Base-by-base conservation (phyloP, 2,113 vertebrate genomes). In the Onychorhynchus coronatus region DNA sequence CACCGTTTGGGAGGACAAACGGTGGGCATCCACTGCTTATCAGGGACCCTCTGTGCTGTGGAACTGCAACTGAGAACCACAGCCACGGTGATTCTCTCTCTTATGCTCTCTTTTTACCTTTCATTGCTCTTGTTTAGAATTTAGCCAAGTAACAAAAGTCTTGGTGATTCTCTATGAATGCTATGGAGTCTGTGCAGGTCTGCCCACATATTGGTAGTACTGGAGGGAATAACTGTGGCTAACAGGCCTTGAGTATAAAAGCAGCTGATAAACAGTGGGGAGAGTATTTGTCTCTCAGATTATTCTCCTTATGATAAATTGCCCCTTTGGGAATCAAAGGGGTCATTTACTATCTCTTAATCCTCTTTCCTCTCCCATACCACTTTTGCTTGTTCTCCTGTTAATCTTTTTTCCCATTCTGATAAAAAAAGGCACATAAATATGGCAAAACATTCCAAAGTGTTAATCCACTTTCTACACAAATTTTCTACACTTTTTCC, bases 1-100 rank as follows among this genome's bases (percentile, higher is more conserved):
- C 12, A 9, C 3, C 30, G 31, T 37, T 61, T 39, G 63, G 44
- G 39, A 59, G 22, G 56, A 63, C 28, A 16, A 7, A 0, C 0
- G 3, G 18, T 58, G 13, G 14, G 25, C 28, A 61, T 22, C 21
- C 39, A 14, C 5, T 53, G 44, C 42, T 78, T 22, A 35, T 31
- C 22, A 41, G 13, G 3, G 28, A 27, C 19, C 30, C 23, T 55
- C 33, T 21, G 20, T 71, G 30, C 71, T 37, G 27, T 72, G 58
- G 24, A 52, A 37, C 24, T 77, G 49, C 53, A 44, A 2, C 21
- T 27, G 24, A 63, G 63, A 71, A 15, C 35, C 5, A 1, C 28
- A 68, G 52, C 39, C 16, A n/a, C n/a, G n/a, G n/a, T n/a, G n/a
- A n/a, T n/a, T n/a, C n/a, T n/a, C n/a, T n/a, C n/a, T n/a, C n/a